Evolutionary conservation across 2,888 invertebrate genomes (phyloP).

Genomic region (Erebia epiphron): DNA sequence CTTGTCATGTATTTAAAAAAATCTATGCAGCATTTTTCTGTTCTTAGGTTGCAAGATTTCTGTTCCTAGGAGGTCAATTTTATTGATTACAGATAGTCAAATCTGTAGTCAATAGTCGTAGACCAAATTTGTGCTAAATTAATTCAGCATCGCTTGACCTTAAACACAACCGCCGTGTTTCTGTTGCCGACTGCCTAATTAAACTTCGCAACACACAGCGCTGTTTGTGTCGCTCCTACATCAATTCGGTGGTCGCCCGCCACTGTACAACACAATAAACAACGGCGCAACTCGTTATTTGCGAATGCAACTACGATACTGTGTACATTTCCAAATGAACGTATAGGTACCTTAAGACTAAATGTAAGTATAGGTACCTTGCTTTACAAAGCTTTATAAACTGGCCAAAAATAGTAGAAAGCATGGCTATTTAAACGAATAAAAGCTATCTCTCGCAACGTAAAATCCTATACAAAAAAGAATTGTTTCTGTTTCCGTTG

Average conservation of each 20-base stretch:
- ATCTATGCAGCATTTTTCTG: no score
- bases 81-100: not conserved
- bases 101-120: no score
- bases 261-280: constrained; percentile 27
- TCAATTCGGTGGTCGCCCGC: constrained; percentile 28
- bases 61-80: no score
- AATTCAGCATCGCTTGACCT: constrained; percentile 33
- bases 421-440: no score
- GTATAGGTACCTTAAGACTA: no score
- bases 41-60: no score
- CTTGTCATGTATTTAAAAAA: no score
- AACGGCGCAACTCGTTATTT: constrained; percentile 38
- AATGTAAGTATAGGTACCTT: not conserved
- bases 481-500: no score
- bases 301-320: constrained; percentile 5
- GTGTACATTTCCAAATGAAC: not conserved
- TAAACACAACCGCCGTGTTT: constrained; percentile 46
- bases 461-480: no score
- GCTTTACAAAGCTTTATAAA: no score
- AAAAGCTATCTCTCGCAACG: no score
- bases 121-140: not conserved
- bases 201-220: constrained; percentile 59
- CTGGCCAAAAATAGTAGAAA: no score
- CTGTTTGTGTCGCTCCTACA: constrained; percentile 38
- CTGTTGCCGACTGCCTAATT: constrained; percentile 63